phyloP scores from a whole-genome alignment of 1,140 invertebrate genomes.

The Bilobella aurantiaca region DNA sequence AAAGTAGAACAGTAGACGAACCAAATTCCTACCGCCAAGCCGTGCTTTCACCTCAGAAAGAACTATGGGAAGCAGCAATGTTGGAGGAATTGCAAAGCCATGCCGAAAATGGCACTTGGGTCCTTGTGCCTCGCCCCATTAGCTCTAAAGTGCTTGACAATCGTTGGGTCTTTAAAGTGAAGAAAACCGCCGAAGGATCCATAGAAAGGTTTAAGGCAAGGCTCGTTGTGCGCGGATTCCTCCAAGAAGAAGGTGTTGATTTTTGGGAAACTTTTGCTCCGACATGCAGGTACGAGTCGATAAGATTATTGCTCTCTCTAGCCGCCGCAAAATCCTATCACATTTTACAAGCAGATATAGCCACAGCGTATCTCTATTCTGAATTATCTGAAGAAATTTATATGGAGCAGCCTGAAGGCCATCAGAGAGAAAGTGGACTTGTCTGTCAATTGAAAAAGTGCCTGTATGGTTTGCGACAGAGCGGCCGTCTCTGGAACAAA shows the following conservation, averaged over 20 bases:
- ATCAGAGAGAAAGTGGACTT: conserved; percentile 6
- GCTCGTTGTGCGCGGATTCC: conserved; percentile 39
- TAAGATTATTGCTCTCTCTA: conserved; percentile 31
- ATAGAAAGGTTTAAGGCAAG: conserved; percentile 36
- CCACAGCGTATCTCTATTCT: conserved; percentile 22
- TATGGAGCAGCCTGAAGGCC: conserved; percentile 40
- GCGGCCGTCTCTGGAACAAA: conserved; percentile 30
- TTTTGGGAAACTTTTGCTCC: conserved; percentile 41
- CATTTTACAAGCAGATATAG: conserved; percentile 12
- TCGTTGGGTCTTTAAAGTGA: conserved; percentile 39
- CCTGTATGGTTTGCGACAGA: conserved; percentile 35
- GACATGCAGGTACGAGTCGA: conserved; percentile 36
- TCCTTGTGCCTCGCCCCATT: conserved; percentile 37
- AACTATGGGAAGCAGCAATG: conserved; percentile 31
- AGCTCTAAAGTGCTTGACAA: conserved; percentile 37
- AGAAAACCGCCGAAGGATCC: conserved; percentile 33
- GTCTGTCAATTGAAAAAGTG: conserved; percentile 18
- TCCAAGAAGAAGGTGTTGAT: conserved; percentile 39
- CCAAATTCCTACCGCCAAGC: conserved; percentile 26
- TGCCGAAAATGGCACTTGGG: conserved; percentile 30
- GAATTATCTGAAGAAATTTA: conserved; percentile 41
- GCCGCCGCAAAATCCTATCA: conserved; percentile 30
- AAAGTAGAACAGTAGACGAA: background rate
- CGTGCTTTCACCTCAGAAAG: conserved; percentile 9
- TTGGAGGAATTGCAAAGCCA: conserved; percentile 30